phyloP scores from a whole-genome alignment of 2,888 invertebrate genomes.

The Philhelius pedissequus region DNA sequence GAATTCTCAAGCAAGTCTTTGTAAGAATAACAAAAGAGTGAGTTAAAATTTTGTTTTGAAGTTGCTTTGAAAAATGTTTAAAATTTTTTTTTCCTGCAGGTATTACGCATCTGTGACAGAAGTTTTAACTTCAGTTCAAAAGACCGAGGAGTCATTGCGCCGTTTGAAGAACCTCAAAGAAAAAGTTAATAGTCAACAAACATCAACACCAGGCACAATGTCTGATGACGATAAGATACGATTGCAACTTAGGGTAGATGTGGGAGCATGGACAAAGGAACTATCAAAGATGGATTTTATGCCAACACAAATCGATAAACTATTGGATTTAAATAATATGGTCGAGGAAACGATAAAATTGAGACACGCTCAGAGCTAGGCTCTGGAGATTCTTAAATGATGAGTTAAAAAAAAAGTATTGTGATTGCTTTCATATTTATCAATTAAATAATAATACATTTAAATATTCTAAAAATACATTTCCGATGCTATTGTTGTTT shows the following conservation, averaged over 20 bases:
- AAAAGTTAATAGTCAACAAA: slow-evolving; percentile 76
- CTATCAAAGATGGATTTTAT: slow-evolving; percentile 81
- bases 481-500: neutral
- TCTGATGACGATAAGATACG: slow-evolving; percentile 97
- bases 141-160: slow-evolving; percentile 95
- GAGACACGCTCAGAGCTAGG: slow-evolving; percentile 71
- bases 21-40: slow-evolving; percentile 81
- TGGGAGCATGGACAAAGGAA: slow-evolving; percentile 85
- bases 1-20: slow-evolving; percentile 75
- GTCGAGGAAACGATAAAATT: slow-evolving; percentile 82
- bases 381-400: neutral
- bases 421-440: slow-evolving; percentile 25
- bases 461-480: neutral
- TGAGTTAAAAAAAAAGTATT: neutral
- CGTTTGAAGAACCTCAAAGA: slow-evolving; percentile 92
- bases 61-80: neutral
- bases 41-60: slow-evolving; percentile 75
- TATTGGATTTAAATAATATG: slow-evolving; percentile 82
- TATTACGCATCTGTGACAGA: slow-evolving; percentile 89
- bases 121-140: slow-evolving; percentile 94
- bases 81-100: slow-evolving; percentile 76
- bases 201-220: slow-evolving; percentile 77
- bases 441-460: neutral
- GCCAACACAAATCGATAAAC: slow-evolving; percentile 81
- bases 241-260: slow-evolving; percentile 92